phyloP scores from a whole-genome alignment of 1,140 invertebrate genomes.

The Drosophila varians region DNA sequence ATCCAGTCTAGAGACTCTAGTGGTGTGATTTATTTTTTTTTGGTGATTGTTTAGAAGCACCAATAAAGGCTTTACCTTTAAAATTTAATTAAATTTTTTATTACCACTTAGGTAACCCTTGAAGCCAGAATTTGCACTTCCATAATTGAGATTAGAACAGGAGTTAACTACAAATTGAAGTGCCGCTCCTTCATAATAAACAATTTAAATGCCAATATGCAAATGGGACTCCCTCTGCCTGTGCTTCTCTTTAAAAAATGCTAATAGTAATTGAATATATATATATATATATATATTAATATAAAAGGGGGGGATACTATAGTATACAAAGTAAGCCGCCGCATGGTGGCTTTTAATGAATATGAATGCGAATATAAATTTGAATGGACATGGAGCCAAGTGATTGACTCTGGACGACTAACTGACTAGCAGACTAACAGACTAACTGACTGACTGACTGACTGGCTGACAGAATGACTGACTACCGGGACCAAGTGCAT shows the following conservation, averaged over 20 bases:
- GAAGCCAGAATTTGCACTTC: neutral
- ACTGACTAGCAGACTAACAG: slow-evolving; percentile 1
- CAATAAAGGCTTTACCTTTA: neutral
- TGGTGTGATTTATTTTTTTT: slow-evolving; percentile 5
- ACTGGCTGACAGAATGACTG: slow-evolving; percentile 52
- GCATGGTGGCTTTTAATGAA: slow-evolving; percentile 27
- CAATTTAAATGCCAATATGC: slow-evolving; percentile 53
- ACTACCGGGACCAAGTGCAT: slow-evolving; percentile 50
- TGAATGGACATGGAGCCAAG: slow-evolving; percentile 10
- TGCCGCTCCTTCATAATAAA: slow-evolving; percentile 11
- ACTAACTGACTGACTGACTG: slow-evolving; percentile 18
- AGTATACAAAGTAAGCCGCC: neutral
- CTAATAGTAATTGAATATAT: slow-evolving; percentile 47
- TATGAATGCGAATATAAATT: slow-evolving; percentile 36
- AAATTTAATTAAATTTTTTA: neutral
- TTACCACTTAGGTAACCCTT: neutral
- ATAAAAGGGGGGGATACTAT: neutral
- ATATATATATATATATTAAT: slow-evolving; percentile 2
- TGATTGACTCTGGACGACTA: slow-evolving; percentile 21
- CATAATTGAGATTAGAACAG: slow-evolving; percentile 48
- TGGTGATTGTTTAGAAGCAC: too few species aligned
- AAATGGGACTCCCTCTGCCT: slow-evolving; percentile 11
- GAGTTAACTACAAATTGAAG: slow-evolving; percentile 35
- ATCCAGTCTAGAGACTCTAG: neutral
- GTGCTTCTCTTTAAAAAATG: slow-evolving; percentile 49